Base-by-base conservation (phyloP, 2,888 invertebrate genomes). In the Calliphora vomitoria region DNA sequence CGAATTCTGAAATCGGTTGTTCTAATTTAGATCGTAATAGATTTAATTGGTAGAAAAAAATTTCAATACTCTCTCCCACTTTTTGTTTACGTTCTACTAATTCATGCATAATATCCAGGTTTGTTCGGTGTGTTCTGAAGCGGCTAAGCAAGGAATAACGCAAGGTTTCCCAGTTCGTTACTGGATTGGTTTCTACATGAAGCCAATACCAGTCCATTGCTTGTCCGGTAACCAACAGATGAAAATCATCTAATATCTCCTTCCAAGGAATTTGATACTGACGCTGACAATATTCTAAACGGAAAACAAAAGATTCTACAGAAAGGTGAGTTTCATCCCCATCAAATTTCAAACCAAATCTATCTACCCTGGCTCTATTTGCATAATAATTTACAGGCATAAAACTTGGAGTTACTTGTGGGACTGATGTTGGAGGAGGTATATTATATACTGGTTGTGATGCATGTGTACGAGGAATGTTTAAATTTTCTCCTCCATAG, bases 161-260 rank as follows among this genome's bases (percentile, higher is more conserved):
- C 4, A 72, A 35, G 1, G 55, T 35, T 35, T 31, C 72, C 72
- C 72, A 72, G 10, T 25, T n/a, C 0, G 72, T 38, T 1, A 72
- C 18, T 4, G 13, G 25, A 8, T 15, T 31, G 1, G 3, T 72
- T 35, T 55, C 31, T 25, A 60, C 20, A 20, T 74, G 41, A 5
- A 74, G 60, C 74, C 74, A 74, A n/a, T 41, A 74, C 74, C 60
- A 74, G 8, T 58, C 58, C 10, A 20, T 13, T 15, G 74, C 60
- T 2, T 58, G 58, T 20, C 74, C 74, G 13, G 55, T 13, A 1
- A 74, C 58, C 10, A 74, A 15, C 3, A 74, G 20, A 13, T 74
- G 74, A 41, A 74, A 74, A 55, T 72, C 72, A 11, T 38, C 13
- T 38, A 74, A 11, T n/a, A 74, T 74, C 41, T 74, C 74, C n/a